Percentiles rank a stretch among this genome's conserved stretches.
phyloP scores from a whole-genome alignment of 2,113 vertebrate species.

The Excalfactoria chinensis region DNA sequence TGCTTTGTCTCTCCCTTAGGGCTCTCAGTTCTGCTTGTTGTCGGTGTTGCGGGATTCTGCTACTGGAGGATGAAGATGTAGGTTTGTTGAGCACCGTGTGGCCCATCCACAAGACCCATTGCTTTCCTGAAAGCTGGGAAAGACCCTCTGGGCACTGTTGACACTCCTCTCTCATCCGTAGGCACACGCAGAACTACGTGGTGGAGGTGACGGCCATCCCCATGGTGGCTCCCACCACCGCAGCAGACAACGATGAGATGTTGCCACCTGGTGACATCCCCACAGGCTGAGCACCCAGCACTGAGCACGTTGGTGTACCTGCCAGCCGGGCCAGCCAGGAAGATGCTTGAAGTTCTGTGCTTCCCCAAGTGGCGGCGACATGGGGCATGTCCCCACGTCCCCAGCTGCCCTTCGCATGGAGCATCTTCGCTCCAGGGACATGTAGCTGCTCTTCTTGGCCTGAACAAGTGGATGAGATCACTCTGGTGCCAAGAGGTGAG shows the following conservation, averaged over 20 bases:
- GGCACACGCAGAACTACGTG: accelerated
- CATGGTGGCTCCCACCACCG: background rate
- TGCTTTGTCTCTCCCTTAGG: accelerated
- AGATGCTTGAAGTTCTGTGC: accelerated
- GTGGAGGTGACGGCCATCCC: accelerated
- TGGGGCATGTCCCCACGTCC: accelerated
- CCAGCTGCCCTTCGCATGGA: accelerated
- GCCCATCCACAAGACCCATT: accelerated
- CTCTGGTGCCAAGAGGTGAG: background rate
- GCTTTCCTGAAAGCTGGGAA: background rate
- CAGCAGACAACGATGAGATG: background rate
- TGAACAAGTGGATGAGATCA: background rate
- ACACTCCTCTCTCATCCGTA: accelerated
- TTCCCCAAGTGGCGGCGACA: accelerated
- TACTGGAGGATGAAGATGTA: background rate
- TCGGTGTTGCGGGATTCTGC: accelerated
- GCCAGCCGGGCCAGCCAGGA: accelerated
- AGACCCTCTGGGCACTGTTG: accelerated
- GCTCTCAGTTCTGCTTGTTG: background rate
- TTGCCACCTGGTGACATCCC: accelerated
- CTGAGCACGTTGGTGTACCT: accelerated
- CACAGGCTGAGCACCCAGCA: background rate
- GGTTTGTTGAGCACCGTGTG: background rate
- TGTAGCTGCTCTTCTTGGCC: accelerated
- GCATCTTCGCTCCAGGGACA: background rate